Evolutionary conservation across 2,888 invertebrate species (phyloP).

Genomic region (Biston betularia): DNA sequence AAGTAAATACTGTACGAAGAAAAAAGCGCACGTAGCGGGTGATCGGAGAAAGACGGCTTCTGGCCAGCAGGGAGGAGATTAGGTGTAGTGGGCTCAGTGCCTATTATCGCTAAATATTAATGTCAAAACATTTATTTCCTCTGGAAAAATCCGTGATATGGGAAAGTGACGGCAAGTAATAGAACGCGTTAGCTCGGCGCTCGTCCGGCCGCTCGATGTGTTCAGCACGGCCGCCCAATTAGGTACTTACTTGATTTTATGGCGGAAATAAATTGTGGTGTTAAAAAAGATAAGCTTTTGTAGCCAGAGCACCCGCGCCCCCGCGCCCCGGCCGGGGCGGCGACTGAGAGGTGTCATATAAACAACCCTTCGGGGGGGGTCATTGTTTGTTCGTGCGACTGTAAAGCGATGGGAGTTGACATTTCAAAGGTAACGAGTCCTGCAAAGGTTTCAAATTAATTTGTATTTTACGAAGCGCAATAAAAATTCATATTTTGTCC

Average conservation of each 20-base stretch:
- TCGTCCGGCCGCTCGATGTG: constrained; percentile 20
- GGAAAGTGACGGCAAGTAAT: no score
- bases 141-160: no score
- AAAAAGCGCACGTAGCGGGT: no score
- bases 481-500: background rate
- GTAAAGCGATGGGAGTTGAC: constrained; percentile 8
- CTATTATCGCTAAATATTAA: no score
- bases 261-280: constrained; percentile 41
- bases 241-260: constrained; percentile 46
- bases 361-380: constrained; percentile 8
- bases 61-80: no score
- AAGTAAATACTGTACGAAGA: no score
- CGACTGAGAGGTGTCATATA: constrained; percentile 35
- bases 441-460: constrained; percentile 13
- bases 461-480: constrained; percentile 4
- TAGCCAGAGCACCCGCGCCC: constrained; percentile 8
- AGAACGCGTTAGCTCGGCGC: background rate
- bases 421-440: constrained; percentile 6
- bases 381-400: constrained; percentile 25
- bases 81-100: no score
- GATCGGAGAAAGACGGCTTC: no score
- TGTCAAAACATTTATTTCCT: no score
- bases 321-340: no score
- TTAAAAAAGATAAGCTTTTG: constrained; percentile 45
- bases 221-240: constrained; percentile 39